Evolutionary conservation across 1,140 invertebrate species (phyloP).

Genomic region (Gonatopus flavifemur): DNA sequence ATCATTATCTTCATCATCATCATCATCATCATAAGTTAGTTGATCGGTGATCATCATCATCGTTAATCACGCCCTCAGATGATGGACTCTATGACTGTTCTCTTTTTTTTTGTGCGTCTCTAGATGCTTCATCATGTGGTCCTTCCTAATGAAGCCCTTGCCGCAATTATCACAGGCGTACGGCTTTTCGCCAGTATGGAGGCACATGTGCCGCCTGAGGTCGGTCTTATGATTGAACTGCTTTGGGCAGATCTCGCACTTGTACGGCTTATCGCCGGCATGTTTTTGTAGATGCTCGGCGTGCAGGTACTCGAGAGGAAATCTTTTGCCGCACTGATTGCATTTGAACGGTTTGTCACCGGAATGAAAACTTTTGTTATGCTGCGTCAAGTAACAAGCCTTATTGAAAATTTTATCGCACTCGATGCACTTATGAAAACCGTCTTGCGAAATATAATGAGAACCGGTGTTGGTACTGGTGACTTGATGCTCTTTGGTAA

Average conservation of each 20-base stretch:
- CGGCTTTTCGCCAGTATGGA: slow-evolving; percentile 81
- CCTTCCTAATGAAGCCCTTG: slow-evolving; percentile 91
- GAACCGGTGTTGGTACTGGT: slow-evolving; percentile 36
- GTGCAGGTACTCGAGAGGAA: slow-evolving; percentile 67
- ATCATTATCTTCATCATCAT: no score
- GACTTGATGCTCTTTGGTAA: slow-evolving; percentile 32
- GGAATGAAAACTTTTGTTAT: slow-evolving; percentile 85
- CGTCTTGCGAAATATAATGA: slow-evolving; percentile 48
- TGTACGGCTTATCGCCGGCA: slow-evolving; percentile 82
- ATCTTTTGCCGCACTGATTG: slow-evolving; percentile 80
- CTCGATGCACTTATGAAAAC: slow-evolving; percentile 73
- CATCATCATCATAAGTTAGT: no score
- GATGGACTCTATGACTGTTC: slow-evolving; percentile 30
- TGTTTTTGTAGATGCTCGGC: slow-evolving; percentile 76
- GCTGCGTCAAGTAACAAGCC: slow-evolving; percentile 84
- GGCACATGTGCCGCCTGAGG: slow-evolving; percentile 81
- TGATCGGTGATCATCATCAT: no score
- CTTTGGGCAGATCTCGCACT: slow-evolving; percentile 85
- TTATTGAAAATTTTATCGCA: slow-evolving; percentile 86
- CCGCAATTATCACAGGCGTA: slow-evolving; percentile 78
- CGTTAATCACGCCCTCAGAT: slow-evolving; percentile 23
- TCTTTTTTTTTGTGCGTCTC: slow-evolving; percentile 75
- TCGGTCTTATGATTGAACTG: slow-evolving; percentile 92
- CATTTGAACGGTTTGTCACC: slow-evolving; percentile 87
- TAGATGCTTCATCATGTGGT: slow-evolving; percentile 92